phyloP scores from a whole-genome alignment of 2,888 invertebrate genomes.

The Alentia gelatinosa region DNA sequence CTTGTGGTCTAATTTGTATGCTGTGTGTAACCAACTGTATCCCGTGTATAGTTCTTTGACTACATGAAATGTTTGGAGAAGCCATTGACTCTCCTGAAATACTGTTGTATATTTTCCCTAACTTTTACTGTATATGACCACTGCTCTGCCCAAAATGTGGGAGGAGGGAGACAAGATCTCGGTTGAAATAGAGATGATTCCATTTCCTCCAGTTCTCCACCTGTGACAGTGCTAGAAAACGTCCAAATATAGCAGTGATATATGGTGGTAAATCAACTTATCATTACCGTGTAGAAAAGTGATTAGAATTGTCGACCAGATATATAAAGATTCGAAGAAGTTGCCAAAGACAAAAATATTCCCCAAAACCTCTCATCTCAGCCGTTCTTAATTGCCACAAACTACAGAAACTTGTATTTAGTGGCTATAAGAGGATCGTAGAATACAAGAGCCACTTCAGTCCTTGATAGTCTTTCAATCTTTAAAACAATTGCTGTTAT shows the following conservation, averaged over 20 bases:
- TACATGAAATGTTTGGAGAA: neutral
- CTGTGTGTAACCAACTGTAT: neutral
- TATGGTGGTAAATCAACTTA: neutral
- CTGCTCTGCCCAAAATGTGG: neutral
- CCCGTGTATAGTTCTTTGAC: neutral
- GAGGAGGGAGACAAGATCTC: neutral
- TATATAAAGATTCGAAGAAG: neutral
- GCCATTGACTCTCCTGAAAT: neutral
- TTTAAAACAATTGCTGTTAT: neutral
- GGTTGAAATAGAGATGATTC: neutral
- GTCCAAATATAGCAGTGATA: neutral
- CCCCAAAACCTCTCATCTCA: neutral
- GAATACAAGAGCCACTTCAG: neutral
- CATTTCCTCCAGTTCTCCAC: neutral
- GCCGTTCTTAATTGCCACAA: neutral
- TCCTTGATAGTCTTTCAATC: neutral
- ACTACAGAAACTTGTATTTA: neutral
- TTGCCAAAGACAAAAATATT: neutral
- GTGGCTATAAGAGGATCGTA: neutral
- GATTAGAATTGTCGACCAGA: neutral
- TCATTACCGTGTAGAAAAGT: neutral
- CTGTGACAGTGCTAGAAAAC: neutral
- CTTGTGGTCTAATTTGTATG: neutral
- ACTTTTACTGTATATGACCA: neutral
- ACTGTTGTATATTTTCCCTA: slow-evolving; percentile 2